phyloP scores from a whole-genome alignment of 1,140 invertebrate species.

The Drosophila cardini region DNA sequence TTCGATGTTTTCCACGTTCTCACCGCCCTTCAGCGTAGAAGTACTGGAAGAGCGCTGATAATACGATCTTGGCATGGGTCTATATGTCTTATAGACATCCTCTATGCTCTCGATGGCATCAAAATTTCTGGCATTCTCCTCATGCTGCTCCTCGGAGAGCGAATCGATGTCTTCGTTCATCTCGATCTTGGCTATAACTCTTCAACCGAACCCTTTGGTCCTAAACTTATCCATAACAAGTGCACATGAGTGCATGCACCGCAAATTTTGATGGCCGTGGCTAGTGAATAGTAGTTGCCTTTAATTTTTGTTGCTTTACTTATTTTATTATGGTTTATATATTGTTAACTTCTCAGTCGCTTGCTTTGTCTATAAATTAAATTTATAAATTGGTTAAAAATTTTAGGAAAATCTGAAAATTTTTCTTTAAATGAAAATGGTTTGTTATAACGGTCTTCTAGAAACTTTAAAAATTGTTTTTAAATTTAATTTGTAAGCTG shows the following conservation, averaged over 20 bases:
- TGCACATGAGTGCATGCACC: conserved; percentile 4
- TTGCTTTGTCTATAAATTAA: no score
- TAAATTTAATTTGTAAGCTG: no score
- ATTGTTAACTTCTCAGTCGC: neutral
- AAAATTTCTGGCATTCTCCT: conserved; percentile 2
- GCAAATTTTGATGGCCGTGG: conserved; percentile 22
- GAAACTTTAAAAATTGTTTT: no score
- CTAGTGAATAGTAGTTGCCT: neutral
- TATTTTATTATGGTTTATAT: conserved; percentile 1
- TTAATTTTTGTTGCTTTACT: conserved; percentile 1
- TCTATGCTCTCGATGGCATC: conserved; percentile 31
- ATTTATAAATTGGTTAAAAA: no score
- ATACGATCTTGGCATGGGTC: neutral
- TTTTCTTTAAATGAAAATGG: no score
- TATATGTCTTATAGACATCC: conserved; percentile 38
- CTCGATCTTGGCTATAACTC: neutral
- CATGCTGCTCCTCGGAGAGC: conserved; percentile 6
- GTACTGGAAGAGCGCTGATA: neutral
- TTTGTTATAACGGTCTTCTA: no score
- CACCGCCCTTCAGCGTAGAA: conserved; percentile 1
- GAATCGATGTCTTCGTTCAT: conserved; percentile 9
- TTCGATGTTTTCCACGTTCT: neutral
- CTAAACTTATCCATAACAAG: conserved; percentile 39
- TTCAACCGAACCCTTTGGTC: conserved; percentile 21
- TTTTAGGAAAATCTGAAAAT: no score